Evolutionary conservation across 2,113 vertebrate genomes (phyloP), one percentile per base, ranked within the genome.

Genomic region (Pituophis catenifer): DNA sequence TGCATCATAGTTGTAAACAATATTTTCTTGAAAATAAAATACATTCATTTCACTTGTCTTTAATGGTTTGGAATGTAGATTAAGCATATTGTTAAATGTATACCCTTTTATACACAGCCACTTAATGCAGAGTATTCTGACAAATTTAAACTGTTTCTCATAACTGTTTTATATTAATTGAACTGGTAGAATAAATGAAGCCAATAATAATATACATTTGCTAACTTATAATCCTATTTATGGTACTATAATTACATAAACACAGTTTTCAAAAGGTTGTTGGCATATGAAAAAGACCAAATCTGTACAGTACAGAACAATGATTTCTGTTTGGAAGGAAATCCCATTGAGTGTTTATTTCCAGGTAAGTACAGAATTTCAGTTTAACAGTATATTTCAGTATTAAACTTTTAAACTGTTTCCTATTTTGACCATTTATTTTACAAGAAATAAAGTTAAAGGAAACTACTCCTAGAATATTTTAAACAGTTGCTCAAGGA

Each of bases 121-220:
- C 21, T 93, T 86, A 92, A 89, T 93, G 54, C 86, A 90, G 44
- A 65, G n/a, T 75, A 53, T 24, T 62, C 13, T 91, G 13, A 89
- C 24, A 33, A 86, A 94, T 86, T 89, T 85, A 89, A 26, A 88
- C 33, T 58, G 50, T 88, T 89, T 55, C 48, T 90, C 89, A 91
- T 92, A 86, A 88, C 85, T 92, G 89, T 94, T 70, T 38, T 95
- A 86, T 90, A 59, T 91, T 87, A 93, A 54, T 91, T 86, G 59
- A 81, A 1, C 23, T 93, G 4, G 0, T 89, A 24, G 4, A 58
- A 75, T 92, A 90, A 89, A 88, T 88, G 87, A 92, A 50, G 50
- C 88, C 53, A 62, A 95, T 58, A 86, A 44, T 11, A 1, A 3
- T 3, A 0, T 9, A 5, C 91, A 95, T 92, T n/a, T 57, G 48